Base-by-base conservation (phyloP, 1,140 invertebrate species). In the Drosophila mayri region DNA sequence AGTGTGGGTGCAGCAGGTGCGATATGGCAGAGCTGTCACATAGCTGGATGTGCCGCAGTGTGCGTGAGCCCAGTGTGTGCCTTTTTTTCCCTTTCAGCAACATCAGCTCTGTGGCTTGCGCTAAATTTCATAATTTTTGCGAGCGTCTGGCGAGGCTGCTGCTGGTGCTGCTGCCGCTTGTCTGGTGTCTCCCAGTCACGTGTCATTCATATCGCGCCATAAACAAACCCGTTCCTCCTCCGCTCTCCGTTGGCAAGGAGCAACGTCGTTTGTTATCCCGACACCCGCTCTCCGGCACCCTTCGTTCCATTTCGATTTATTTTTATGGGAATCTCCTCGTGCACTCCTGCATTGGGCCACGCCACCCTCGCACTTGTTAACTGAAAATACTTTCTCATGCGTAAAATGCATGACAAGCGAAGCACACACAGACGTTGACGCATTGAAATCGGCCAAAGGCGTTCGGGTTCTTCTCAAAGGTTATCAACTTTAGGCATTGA, bases 381-480 rank as follows among this genome's bases (percentile, higher is more conserved):
- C 85, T 90, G 85, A 79, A 90, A 90, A 90, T 90, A 90, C 74
- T 90, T 90, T 90, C 85, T 90, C 85, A 90, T 90, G 85, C 78
- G 85, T 90, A 81, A 90, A 90, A 88, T 90, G 78, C 85, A 79
- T 81, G 80, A 79, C 85, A 88, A 81, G 74, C 84, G 68, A 72
- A 55, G 73, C 83, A 73, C 72, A 65, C 84, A 77, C 64, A 66
- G 84, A 90, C 76, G 77, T 70, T 76, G 76, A 80, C 63, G 76
- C 76, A 84, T 81, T 66, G 50, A 60, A 66, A 47, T 41, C 52
- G 52, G 32, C 14, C 20, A 22, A 54, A 54, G 44, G 38, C 50
- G 35, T 18, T 18, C 40, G 65, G 14, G 12, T 22, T 12, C 4
- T 18, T 43, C 37, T 30, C 66, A 60, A 60, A 72, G 68, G 68